Percentiles rank a stretch among this genome's conserved stretches.
Conservation (phyloP, 2,888 invertebrate species). For the Pristionchus maxplancki region DNA sequence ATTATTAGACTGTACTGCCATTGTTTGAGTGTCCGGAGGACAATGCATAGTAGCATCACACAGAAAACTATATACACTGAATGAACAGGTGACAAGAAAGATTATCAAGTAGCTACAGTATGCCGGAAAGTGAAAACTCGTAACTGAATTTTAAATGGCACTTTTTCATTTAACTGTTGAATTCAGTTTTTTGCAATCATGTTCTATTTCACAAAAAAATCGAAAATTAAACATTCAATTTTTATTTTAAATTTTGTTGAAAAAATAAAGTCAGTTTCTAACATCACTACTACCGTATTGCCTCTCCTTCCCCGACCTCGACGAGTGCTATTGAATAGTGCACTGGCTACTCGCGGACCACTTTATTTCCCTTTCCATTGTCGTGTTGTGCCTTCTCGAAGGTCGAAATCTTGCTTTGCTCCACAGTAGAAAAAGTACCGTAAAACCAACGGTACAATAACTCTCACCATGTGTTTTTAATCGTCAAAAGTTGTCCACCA, state of each 20-base stretch:
- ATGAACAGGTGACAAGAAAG: no score
- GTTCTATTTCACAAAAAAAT: background rate
- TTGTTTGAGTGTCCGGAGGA: background rate
- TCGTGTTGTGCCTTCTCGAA: constrained; percentile 26
- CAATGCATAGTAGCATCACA: background rate
- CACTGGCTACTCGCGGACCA: background rate
- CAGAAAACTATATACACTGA: background rate
- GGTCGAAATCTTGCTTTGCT: background rate
- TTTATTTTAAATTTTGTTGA: no score
- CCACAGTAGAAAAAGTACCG: no score
- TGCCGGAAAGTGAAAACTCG: background rate
- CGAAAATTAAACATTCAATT: background rate
- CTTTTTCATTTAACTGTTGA: background rate
- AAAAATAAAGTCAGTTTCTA: constrained; percentile 5
- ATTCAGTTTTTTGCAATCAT: background rate
- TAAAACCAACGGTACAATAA: no score
- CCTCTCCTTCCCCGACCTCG: no score
- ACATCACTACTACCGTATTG: background rate
- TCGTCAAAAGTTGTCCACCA: no score
- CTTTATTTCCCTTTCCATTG: background rate
- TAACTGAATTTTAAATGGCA: no score
- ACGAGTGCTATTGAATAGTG: background rate
- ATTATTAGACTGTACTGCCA: background rate
- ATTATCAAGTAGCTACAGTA: background rate
- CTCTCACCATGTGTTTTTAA: no score